A percentile compares a stretch with the other conserved stretches of the same genome.
Evolutionary conservation across 2,113 vertebrate genomes (phyloP).

Genomic region (Poeciliopsis turrubarensis): DNA sequence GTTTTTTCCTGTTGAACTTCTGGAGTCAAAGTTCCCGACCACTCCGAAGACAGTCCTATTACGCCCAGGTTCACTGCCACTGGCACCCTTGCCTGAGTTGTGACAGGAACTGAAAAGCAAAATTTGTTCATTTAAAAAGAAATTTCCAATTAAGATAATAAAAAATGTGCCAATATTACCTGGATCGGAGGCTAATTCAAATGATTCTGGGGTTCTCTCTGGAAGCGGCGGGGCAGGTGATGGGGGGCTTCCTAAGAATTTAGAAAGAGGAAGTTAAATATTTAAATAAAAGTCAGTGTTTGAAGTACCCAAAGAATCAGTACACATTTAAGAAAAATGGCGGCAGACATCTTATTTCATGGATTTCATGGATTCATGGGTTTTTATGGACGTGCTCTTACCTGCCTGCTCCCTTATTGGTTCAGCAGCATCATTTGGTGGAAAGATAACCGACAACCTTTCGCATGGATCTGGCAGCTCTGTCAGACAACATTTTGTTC

Average conservation of each 20-base stretch:
- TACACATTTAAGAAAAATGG: neutral
- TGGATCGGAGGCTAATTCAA: constrained; percentile 78
- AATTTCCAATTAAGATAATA: neutral
- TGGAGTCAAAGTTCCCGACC: constrained; percentile 73
- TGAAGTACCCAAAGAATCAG: neutral
- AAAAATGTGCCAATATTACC: constrained; percentile 69
- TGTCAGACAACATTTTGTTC: constrained; percentile 12
- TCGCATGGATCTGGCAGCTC: constrained; percentile 20
- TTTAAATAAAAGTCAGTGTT: neutral
- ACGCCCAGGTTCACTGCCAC: constrained; percentile 32
- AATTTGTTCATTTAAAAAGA: neutral
- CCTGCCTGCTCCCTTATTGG: constrained; percentile 29
- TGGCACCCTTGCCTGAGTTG: constrained; percentile 12
- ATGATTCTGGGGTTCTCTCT: constrained; percentile 92
- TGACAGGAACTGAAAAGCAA: constrained; percentile 50
- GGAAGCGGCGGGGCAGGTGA: constrained; percentile 87
- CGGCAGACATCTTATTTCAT: neutral
- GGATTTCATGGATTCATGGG: neutral
- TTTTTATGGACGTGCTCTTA: constrained; percentile 18
- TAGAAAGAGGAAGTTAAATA: neutral
- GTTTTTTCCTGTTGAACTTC: constrained; percentile 25
- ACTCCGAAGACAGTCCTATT: constrained; percentile 80
- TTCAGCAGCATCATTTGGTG: constrained; percentile 35
- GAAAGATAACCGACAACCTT: constrained; percentile 52
- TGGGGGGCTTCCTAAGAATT: constrained; percentile 50